Evolutionary conservation across 2,797 vertebrate species (phyloP).

Genomic region (Uromys caudimaculatus): DNA sequence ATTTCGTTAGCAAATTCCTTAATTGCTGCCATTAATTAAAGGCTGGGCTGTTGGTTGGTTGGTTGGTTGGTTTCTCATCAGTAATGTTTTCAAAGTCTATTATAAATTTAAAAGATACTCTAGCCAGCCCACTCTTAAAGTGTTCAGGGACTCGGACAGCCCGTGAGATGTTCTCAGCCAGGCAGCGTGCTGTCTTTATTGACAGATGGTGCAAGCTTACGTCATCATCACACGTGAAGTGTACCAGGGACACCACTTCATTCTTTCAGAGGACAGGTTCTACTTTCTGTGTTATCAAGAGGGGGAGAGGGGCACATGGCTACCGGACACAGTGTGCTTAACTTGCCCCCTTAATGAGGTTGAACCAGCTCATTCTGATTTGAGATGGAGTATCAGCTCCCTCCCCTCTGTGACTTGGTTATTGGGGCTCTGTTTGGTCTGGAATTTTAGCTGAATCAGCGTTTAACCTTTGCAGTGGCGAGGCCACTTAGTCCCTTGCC

Average conservation of each 20-base stretch:
- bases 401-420: slow-evolving; percentile 6
- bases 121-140: background rate
- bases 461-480: slow-evolving; percentile 5
- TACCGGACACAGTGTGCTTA: background rate
- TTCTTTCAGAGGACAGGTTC: background rate
- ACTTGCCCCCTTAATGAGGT: background rate
- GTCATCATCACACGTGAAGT: background rate
- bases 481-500: background rate
- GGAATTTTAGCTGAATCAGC: slow-evolving; percentile 28
- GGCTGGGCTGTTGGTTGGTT: background rate
- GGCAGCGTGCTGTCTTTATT: background rate
- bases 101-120: background rate
- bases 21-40: background rate
- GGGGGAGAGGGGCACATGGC: background rate
- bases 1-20: background rate
- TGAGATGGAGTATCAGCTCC: background rate
- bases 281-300: background rate
- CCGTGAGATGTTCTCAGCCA: background rate
- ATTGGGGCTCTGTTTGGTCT: background rate
- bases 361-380: slow-evolving; percentile 39
- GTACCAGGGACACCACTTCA: background rate
- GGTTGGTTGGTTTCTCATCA: background rate
- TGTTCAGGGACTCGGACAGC: background rate
- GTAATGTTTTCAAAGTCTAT: background rate
- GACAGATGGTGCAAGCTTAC: background rate